Evolutionary conservation across 2,113 vertebrate genomes (phyloP), one percentile per base, ranked within the genome.

Genomic region (Myodes glareolus): DNA sequence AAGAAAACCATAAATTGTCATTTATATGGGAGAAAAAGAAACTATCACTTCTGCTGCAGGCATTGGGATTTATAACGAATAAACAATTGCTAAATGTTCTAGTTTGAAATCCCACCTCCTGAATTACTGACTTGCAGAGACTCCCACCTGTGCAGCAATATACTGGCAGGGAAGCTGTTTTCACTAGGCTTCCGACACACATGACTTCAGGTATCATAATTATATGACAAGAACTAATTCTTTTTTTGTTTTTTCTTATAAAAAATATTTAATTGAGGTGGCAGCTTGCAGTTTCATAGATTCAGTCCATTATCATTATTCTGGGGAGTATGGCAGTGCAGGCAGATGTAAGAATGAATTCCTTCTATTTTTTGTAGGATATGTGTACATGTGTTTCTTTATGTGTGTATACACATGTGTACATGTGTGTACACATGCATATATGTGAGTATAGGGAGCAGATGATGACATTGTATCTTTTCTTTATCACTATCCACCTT

Each of bases 111-210:
- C 81, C n/a, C 2, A 92, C 13, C 10, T 45, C 7, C 21, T n/a
- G 42, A 50, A 45, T 94, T 91, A 82, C 47, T 88, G 33, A n/a
- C 47, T 27, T 39, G 67, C 10, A 7, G 36, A 88, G 42, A 88
- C 13, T 55, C 7, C 36, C 47, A 55, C 47, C 47, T 29, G 7
- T 88, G 23, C 21, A 11, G 23, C 55, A 45, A 90, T 72, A 39
- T 27, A 45, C 19, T 65, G 81, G 13, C 45, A 63, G 52, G 50
- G 63, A 72, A 86, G 50, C 73, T 78, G 50, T 23, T 78, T 91
- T 97, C 55, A 68, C 27, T 94, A 87, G 63, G 5, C 78, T 95
- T 96, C 63, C 88, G 70, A 93, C 72, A 85, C 23, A 90, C 5
- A 52, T 42, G 29, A 31, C 63, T 94, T 88, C 19, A 88, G 68